A percentile compares a stretch with the other conserved stretches of the same genome.
These are phyloP conservation scores for Myoxocephalus aenaeus DNA, from an alignment of 2,797 vertebrate genomes.

Conservation along the genomic window DNA sequence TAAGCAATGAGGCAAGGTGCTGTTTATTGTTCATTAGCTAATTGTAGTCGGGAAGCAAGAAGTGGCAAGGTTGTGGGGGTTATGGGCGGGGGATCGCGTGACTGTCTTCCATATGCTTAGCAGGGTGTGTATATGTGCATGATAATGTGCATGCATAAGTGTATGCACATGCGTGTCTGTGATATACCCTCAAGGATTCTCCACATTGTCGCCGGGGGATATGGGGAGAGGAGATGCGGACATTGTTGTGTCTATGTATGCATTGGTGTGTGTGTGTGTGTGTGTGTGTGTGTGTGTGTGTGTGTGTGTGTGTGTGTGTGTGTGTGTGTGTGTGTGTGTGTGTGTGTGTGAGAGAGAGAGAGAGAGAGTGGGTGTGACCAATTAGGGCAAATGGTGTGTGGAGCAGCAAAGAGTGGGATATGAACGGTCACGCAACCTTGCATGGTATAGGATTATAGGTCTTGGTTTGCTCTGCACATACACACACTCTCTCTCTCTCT, in stretches of 20 bases:
- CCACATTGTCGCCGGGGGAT: constrained; percentile 47
- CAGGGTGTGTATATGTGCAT: constrained; percentile 59
- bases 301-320: constrained; percentile 1
- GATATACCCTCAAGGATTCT: constrained; percentile 61
- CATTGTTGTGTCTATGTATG: constrained; percentile 55
- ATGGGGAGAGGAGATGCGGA: constrained; percentile 35
- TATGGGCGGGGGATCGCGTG: constrained; percentile 55
- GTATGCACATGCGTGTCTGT: constrained; percentile 51
- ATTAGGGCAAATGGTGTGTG: constrained; percentile 69
- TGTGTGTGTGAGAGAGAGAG: constrained; percentile 2
- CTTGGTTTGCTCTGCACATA: constrained; percentile 33
- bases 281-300: constrained; percentile 23
- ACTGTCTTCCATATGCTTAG: constrained; percentile 67
- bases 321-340: constrained; percentile 2
- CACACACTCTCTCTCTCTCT: neutral
- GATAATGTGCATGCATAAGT: constrained; percentile 55
- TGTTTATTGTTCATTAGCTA: constrained; percentile 29
- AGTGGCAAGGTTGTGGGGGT: constrained; percentile 16
- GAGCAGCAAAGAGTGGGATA: constrained; percentile 64
- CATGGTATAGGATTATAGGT: constrained; percentile 72
- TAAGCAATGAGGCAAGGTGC: neutral
- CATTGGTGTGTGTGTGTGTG: constrained; percentile 48
- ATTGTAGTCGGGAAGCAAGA: constrained; percentile 28
- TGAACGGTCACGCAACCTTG: constrained; percentile 72
- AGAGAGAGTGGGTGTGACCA: constrained; percentile 58